These are phyloP conservation scores for Mellilla xanthometata DNA, from an alignment of 2,888 invertebrate species.

Conservation along the genomic window DNA sequence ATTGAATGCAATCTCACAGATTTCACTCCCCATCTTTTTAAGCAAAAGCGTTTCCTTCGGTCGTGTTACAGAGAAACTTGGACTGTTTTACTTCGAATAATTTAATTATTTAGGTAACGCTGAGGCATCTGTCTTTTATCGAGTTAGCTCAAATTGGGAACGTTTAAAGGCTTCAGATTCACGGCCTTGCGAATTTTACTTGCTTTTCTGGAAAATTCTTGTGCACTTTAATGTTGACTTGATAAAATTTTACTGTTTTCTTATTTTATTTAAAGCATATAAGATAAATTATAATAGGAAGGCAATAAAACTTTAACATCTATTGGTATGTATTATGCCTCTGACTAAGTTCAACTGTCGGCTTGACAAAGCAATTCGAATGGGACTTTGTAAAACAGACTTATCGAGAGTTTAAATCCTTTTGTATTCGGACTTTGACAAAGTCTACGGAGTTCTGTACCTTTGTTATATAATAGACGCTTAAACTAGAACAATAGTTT, in stretches of 20 bases:
- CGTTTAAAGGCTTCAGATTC: constrained; percentile 14
- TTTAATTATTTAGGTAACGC: constrained; percentile 33
- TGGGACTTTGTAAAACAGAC: constrained; percentile 43
- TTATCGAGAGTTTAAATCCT: constrained; percentile 42
- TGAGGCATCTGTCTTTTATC: constrained; percentile 28
- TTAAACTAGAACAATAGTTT: neutral
- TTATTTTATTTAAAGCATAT: neutral
- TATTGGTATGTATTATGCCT: neutral
- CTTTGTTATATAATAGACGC: neutral
- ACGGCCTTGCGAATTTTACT: constrained; percentile 6
- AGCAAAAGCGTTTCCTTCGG: constrained; percentile 20
- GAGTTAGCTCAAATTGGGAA: constrained; percentile 25
- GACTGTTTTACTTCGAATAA: constrained; percentile 24
- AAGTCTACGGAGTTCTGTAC: constrained; percentile 15
- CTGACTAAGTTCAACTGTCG: neutral
- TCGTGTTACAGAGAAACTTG: constrained; percentile 20
- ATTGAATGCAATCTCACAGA: constrained; percentile 38
- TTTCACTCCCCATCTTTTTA: constrained; percentile 20
- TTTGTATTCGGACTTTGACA: constrained; percentile 38
- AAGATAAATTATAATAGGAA: constrained; percentile 8
- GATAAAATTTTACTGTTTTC: neutral
- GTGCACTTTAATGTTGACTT: neutral
- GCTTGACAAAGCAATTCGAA: constrained; percentile 41
- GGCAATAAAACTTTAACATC: constrained; percentile 22
- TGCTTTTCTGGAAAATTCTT: neutral